These are phyloP conservation scores for Tuta absoluta DNA, from an alignment of 2,888 invertebrate species.

Conservation along the genomic window DNA sequence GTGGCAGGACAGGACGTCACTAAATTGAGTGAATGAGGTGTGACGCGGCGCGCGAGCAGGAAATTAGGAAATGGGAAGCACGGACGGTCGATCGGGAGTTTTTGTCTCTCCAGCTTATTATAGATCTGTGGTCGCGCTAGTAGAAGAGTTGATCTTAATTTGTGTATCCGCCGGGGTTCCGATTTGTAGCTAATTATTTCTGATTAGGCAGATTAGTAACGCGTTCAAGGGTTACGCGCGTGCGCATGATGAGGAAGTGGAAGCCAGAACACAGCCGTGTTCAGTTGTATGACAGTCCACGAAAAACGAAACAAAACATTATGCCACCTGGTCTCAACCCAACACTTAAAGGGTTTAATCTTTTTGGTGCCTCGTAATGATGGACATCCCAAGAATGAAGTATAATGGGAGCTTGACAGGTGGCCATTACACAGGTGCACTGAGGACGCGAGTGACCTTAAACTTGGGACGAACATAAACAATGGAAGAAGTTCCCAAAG, in stretches of 20 bases:
- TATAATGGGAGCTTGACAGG: constrained; percentile 16
- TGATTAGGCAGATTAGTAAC: constrained; percentile 36
- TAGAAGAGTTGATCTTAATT: constrained; percentile 39
- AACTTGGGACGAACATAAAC: constrained; percentile 16
- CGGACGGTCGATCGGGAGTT: constrained; percentile 40
- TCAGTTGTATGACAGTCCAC: background rate
- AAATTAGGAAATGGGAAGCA: constrained; percentile 69
- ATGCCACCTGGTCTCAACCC: background rate
- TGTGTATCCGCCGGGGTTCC: constrained; percentile 45
- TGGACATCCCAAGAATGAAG: background rate
- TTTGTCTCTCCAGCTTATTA: constrained; percentile 41
- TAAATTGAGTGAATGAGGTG: constrained; percentile 58
- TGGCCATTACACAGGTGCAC: background rate
- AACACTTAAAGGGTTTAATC: constrained; percentile 13
- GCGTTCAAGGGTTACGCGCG: constrained; percentile 22
- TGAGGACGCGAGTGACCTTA: constrained; percentile 12
- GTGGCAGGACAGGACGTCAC: constrained; percentile 44
- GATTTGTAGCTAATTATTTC: constrained; percentile 44
- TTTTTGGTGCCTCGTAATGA: constrained; percentile 4
- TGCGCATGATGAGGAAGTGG: background rate
- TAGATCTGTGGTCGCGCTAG: constrained; percentile 34
- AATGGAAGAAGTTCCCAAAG: background rate
- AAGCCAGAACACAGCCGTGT: background rate
- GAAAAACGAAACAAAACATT: background rate
- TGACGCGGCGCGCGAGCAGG: constrained; percentile 50